Conservation (phyloP, 2,113 vertebrate genomes). For the Chunga burmeisteri region DNA sequence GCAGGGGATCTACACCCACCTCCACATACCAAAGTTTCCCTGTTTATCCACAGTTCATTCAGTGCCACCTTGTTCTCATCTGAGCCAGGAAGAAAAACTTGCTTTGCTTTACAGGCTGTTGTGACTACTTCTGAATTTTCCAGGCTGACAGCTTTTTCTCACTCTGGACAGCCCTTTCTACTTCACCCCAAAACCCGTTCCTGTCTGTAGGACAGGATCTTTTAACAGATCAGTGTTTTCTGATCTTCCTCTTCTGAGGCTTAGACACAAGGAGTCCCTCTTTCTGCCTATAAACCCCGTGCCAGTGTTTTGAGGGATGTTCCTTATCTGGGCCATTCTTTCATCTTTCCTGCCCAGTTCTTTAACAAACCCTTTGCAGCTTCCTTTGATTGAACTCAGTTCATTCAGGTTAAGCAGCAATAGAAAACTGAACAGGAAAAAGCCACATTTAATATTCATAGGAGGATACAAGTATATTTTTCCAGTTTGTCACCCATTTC, state of each 20-base stretch:
- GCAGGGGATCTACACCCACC: background rate
- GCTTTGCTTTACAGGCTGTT: background rate
- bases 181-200: background rate
- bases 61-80: background rate
- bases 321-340: slow-evolving; percentile 42
- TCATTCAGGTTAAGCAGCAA: background rate
- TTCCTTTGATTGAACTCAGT: slow-evolving; percentile 40
- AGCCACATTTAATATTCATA: background rate
- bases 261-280: background rate
- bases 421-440: slow-evolving; percentile 35
- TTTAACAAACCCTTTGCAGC: slow-evolving; percentile 8
- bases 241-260: background rate
- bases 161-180: background rate
- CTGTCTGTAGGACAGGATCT: background rate
- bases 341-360: slow-evolving; percentile 23
- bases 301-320: slow-evolving; percentile 4
- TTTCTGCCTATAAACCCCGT: background rate
- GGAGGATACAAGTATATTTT: background rate
- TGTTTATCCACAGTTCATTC: background rate
- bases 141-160: background rate
- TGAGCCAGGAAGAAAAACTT: background rate
- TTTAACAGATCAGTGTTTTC: background rate
- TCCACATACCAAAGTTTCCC: background rate
- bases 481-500: slow-evolving; percentile 7
- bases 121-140: background rate